These are phyloP conservation scores for Mythimna albipuncta DNA, from an alignment of 2,888 invertebrate genomes.

Conservation along the genomic window DNA sequence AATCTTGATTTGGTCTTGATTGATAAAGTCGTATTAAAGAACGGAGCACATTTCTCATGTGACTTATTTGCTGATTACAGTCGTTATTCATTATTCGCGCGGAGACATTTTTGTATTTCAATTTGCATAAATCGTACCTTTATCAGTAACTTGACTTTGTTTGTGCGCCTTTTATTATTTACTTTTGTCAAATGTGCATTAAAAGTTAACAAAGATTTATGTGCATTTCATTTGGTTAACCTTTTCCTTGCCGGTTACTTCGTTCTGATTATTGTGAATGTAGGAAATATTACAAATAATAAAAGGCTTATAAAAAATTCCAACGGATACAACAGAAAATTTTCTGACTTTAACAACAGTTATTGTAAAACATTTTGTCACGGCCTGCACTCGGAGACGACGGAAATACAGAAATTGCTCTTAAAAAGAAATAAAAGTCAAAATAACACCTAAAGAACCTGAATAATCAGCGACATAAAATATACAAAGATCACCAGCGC, in stretches of 20 bases:
- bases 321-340: neutral
- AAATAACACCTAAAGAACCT: conserved; percentile 38
- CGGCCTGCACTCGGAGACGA: conserved; percentile 32
- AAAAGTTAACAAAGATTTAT: conserved; percentile 62
- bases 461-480: conserved; percentile 51
- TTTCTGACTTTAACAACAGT: conserved; percentile 10
- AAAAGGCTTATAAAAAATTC: neutral
- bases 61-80: conserved; percentile 45
- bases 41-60: conserved; percentile 43
- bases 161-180: conserved; percentile 64
- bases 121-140: conserved; percentile 75
- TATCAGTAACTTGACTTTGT: conserved; percentile 74
- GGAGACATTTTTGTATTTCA: conserved; percentile 64
- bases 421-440: conserved; percentile 46
- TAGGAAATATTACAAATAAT: neutral
- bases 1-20: conserved; percentile 43
- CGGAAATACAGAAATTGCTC: conserved; percentile 51
- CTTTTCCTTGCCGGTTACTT: conserved; percentile 9
- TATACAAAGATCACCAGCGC: conserved; percentile 55
- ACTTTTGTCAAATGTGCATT: conserved; percentile 66
- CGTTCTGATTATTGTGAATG: neutral
- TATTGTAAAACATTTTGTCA: conserved; percentile 27
- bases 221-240: conserved; percentile 44
- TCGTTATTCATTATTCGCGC: conserved; percentile 37
- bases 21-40: conserved; percentile 37